Percentiles rank a stretch among this genome's conserved stretches.
These are phyloP conservation scores for Bilobella aurantiaca DNA, from an alignment of 1,140 invertebrate genomes.

Conservation along the genomic window DNA sequence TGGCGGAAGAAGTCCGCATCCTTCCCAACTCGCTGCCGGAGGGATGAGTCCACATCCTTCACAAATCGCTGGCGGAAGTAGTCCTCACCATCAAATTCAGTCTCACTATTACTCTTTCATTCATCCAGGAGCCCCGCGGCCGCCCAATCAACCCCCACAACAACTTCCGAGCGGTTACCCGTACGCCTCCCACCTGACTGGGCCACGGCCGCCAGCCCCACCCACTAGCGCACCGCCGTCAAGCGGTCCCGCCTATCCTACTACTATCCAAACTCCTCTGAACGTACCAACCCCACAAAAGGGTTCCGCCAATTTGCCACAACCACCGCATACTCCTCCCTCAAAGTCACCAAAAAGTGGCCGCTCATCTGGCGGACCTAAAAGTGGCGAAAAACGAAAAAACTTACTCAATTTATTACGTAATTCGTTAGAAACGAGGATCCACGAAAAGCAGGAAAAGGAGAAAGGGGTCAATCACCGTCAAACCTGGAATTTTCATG, in stretches of 20 bases:
- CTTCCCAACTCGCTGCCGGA: too few relatives aligned
- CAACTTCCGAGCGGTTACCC: neutral
- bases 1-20: too few relatives aligned
- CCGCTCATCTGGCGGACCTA: conserved; percentile 6
- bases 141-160: conserved; percentile 9
- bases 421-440: conserved; percentile 30
- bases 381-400: conserved; percentile 23
- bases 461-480: conserved; percentile 34
- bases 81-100: neutral
- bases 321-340: conserved; percentile 13
- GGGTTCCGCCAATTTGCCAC: neutral
- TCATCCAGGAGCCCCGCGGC: neutral
- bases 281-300: neutral
- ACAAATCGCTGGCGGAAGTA: neutral
- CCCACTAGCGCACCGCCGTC: neutral
- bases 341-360: neutral
- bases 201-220: conserved; percentile 5
- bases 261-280: neutral
- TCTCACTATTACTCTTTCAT: neutral
- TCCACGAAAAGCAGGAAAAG: conserved; percentile 32
- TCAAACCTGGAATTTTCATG: conserved; percentile 35
- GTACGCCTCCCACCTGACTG: neutral
- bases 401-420: conserved; percentile 28
- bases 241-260: too few relatives aligned
- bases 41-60: too few relatives aligned